These are phyloP conservation scores for Esox niger DNA, from an alignment of 2,113 vertebrate species.

Conservation along the genomic window DNA sequence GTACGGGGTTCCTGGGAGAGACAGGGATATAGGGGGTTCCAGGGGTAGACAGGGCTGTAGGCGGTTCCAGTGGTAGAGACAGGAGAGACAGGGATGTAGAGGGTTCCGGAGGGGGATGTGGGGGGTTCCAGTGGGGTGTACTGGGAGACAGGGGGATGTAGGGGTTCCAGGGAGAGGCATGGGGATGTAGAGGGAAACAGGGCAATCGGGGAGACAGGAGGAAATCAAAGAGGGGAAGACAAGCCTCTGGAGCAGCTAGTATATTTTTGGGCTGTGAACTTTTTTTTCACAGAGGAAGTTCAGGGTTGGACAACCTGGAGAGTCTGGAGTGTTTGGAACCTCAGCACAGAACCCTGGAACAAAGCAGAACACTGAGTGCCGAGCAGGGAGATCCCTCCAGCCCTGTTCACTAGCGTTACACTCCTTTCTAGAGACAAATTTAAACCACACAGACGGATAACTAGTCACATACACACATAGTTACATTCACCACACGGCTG, in stretches of 20 bases:
- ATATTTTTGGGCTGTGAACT: conserved; percentile 54
- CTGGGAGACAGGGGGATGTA: conserved; percentile 28
- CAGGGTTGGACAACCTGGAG: conserved; percentile 55
- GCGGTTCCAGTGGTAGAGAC: conserved; percentile 35
- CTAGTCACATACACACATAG: neutral
- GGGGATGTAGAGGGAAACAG: neutral
- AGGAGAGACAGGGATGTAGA: neutral
- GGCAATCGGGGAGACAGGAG: neutral
- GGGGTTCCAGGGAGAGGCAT: conserved; percentile 25
- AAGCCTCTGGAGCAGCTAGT: conserved; percentile 42
- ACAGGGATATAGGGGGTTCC: conserved; percentile 4
- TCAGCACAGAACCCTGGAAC: conserved; percentile 47
- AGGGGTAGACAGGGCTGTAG: conserved; percentile 11
- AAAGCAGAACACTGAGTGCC: conserved; percentile 29
- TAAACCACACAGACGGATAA: conserved; percentile 22
- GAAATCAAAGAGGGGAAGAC: conserved; percentile 30
- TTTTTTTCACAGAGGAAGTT: conserved; percentile 46
- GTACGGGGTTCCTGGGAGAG: conserved; percentile 20
- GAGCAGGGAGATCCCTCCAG: conserved; percentile 27
- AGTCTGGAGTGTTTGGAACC: conserved; percentile 51
- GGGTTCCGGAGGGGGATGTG: conserved; percentile 5
- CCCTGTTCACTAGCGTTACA: conserved; percentile 11
- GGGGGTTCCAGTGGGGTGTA: conserved; percentile 18
- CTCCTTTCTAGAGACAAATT: conserved; percentile 13
- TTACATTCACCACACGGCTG: neutral